phyloP scores from a whole-genome alignment of 2,888 invertebrate species.

The Agrotis segetum region DNA sequence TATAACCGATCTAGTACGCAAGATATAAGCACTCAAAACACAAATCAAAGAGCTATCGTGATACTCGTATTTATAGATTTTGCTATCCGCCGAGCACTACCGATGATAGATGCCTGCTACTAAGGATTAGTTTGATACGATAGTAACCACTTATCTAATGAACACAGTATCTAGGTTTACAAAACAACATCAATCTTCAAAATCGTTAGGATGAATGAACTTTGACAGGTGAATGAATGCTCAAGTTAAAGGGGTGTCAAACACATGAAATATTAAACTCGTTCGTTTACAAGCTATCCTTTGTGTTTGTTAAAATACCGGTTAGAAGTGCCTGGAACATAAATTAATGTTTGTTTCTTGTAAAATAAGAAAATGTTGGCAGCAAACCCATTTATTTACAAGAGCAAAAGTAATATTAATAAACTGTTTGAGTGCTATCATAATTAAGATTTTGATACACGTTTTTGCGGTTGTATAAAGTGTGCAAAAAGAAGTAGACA shows the following conservation, averaged over 20 bases:
- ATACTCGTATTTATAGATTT: conserved; percentile 53
- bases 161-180: conserved; percentile 30
- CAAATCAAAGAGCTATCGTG: conserved; percentile 46
- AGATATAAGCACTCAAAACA: conserved; percentile 50
- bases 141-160: conserved; percentile 29
- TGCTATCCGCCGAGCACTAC: conserved; percentile 26
- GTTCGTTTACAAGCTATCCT: conserved; percentile 51
- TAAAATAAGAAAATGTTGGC: conserved; percentile 43
- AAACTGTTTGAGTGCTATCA: conserved; percentile 30
- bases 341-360: conserved; percentile 42
- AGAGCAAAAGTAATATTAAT: conserved; percentile 52
- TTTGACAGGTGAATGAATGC: conserved; percentile 69
- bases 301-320: conserved; percentile 55
- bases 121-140: conserved; percentile 31
- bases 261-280: conserved; percentile 57
- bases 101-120: conserved; percentile 44
- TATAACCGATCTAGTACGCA: conserved; percentile 43
- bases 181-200: conserved; percentile 62
- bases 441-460: conserved; percentile 43
- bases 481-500: conserved; percentile 38
- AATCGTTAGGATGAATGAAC: conserved; percentile 68
- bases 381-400: conserved; percentile 36
- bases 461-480: conserved; percentile 38
- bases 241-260: conserved; percentile 65
- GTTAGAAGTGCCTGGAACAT: conserved; percentile 47